These are phyloP conservation scores for Pseudopodoces humilis DNA, from an alignment of 2,113 vertebrate species.

Conservation along the genomic window DNA sequence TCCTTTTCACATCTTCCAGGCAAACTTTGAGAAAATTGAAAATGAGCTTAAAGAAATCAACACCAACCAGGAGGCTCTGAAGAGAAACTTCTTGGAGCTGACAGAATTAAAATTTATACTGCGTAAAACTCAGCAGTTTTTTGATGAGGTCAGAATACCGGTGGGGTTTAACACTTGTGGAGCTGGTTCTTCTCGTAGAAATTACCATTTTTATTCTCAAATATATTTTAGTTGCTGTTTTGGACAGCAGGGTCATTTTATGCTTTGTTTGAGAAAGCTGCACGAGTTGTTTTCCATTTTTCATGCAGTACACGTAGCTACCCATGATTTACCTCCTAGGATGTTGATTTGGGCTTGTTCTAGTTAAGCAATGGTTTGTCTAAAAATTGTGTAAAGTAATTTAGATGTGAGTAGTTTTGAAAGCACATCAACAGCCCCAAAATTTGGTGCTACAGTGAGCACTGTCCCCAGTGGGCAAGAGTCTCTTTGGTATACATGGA, in stretches of 20 bases:
- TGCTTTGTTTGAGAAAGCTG: constrained; percentile 56
- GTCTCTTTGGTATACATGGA: accelerated
- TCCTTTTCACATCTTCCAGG: constrained; percentile 70
- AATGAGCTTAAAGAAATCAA: constrained; percentile 99
- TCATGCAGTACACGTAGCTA: constrained; percentile 41
- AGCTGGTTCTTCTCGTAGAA: constrained; percentile 18
- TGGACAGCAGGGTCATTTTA: constrained; percentile 40
- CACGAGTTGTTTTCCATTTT: constrained; percentile 56
- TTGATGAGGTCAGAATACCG: constrained; percentile 91
- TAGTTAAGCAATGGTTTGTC: not conserved
- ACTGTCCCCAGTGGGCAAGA: not conserved
- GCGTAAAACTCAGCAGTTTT: constrained; percentile 98
- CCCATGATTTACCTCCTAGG: constrained; percentile 6
- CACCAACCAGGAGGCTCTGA: constrained; percentile 97
- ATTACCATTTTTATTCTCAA: constrained; percentile 59
- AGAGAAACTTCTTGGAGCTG: constrained; percentile 97
- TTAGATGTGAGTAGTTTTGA: not conserved
- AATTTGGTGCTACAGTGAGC: not conserved
- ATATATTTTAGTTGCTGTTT: constrained; percentile 65
- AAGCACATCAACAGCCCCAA: not conserved
- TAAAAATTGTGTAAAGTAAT: not conserved
- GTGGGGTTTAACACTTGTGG: constrained; percentile 12
- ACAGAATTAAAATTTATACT: constrained; percentile 98
- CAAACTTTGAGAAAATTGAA: constrained; percentile 98
- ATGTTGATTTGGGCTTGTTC: not conserved